phyloP scores from a whole-genome alignment of 2,113 vertebrate genomes.

The Saiga tatarica region DNA sequence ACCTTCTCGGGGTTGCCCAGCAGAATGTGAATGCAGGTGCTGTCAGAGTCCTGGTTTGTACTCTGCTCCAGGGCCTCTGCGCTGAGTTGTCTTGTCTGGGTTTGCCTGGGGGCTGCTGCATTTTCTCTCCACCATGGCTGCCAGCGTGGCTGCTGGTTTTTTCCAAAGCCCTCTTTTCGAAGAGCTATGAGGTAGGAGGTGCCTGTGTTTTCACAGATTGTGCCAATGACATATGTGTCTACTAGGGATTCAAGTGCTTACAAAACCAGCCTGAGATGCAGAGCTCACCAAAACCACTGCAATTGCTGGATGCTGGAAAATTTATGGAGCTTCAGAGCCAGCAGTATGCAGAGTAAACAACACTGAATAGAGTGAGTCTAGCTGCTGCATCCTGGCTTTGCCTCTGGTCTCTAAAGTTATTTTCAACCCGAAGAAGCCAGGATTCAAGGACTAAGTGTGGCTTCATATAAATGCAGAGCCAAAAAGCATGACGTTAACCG shows the following conservation, averaged over 20 bases:
- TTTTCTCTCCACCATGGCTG: not conserved
- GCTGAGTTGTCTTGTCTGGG: slow-evolving; percentile 38
- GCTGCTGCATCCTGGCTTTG: not conserved
- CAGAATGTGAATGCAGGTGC: not conserved
- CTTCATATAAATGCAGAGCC: not conserved
- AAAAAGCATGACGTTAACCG: not conserved
- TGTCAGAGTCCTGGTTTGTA: not conserved
- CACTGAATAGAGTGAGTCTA: not conserved
- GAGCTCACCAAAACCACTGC: slow-evolving; percentile 45
- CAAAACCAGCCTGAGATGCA: not conserved
- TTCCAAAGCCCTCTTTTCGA: slow-evolving; percentile 53
- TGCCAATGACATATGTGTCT: slow-evolving; percentile 43
- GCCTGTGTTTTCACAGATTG: slow-evolving; percentile 2
- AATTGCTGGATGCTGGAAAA: not conserved
- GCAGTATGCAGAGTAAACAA: slow-evolving; percentile 32
- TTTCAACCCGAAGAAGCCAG: not conserved
- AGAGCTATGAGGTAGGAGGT: slow-evolving; percentile 44
- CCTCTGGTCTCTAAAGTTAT: not conserved
- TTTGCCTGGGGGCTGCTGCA: not conserved
- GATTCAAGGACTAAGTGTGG: not conserved
- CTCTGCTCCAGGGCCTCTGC: not conserved
- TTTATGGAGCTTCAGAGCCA: not conserved
- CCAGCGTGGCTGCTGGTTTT: slow-evolving; percentile 20
- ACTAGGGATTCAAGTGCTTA: not conserved
- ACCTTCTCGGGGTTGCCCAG: not conserved